Percentiles rank a stretch among this genome's conserved stretches.
phyloP scores from a whole-genome alignment of 2,797 vertebrate genomes.

The Epinephelus awoara region DNA sequence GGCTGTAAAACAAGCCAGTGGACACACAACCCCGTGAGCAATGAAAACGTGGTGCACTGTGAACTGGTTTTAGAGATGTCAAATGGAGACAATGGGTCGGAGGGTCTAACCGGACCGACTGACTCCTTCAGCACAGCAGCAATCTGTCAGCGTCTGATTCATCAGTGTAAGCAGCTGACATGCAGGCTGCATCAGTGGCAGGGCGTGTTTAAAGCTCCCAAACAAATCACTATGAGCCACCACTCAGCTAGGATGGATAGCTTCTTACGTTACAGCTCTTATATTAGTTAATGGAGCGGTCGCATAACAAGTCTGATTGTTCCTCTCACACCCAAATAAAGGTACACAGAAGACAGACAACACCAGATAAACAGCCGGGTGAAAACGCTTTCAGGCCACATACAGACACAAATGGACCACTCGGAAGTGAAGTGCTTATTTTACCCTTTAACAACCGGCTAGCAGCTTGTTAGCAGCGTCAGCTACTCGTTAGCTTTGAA shows the following conservation, averaged over 20 bases:
- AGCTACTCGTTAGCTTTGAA: conserved; percentile 40
- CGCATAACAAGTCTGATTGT: conserved; percentile 24
- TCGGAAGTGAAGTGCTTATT: neutral
- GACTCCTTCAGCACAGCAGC: neutral
- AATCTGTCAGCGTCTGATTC: neutral
- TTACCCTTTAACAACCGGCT: conserved; percentile 9
- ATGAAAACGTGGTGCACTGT: neutral
- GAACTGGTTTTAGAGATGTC: neutral
- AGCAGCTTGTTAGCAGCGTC: conserved; percentile 18
- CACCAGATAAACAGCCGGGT: neutral
- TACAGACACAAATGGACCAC: neutral
- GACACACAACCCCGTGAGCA: neutral
- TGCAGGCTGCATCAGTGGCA: neutral
- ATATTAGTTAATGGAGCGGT: neutral
- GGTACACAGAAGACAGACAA: neutral
- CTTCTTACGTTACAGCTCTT: neutral
- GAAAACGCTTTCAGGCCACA: neutral
- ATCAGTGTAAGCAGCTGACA: neutral
- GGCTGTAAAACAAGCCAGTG: conserved; percentile 2
- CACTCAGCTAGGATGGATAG: neutral
- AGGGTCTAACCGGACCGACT: neutral
- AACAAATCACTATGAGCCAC: conserved; percentile 18
- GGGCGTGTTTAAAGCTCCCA: conserved; percentile 54
- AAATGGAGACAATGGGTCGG: neutral
- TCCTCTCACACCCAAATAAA: neutral